phyloP scores from a whole-genome alignment of 2,888 invertebrate species.

The Brachyptera risi region DNA sequence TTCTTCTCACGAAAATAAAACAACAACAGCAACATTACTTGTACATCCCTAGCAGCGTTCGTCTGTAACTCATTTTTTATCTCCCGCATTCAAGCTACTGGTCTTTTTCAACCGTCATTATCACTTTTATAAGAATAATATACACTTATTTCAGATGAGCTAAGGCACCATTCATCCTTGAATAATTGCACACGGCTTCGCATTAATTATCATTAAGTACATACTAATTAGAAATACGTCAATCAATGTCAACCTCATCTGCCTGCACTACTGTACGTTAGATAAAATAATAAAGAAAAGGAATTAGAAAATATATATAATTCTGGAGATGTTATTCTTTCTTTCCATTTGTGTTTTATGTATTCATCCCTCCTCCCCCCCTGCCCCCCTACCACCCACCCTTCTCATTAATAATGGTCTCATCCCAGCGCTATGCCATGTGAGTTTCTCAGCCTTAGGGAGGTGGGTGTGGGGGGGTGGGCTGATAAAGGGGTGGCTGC shows the following conservation, averaged over 20 bases:
- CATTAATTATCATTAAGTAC: conserved; percentile 23
- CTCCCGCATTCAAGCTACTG: background rate
- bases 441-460: conserved; percentile 15
- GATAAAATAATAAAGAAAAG: conserved; percentile 18
- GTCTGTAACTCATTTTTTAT: conserved; percentile 2
- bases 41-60: conserved; percentile 2
- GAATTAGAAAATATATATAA: conserved; percentile 4
- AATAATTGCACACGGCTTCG: conserved; percentile 7
- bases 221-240: conserved; percentile 22
- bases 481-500: conserved; percentile 12
- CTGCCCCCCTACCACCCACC: conserved; percentile 4
- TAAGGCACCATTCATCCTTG: conserved; percentile 17
- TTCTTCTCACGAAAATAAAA: too few relatives aligned
- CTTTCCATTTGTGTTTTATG: conserved; percentile 15
- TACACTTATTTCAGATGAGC: conserved; percentile 7
- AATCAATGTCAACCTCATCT: conserved; percentile 21
- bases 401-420: conserved; percentile 20
- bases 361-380: conserved; percentile 13
- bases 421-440: conserved; percentile 14
- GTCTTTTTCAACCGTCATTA: conserved; percentile 18
- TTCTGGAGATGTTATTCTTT: conserved; percentile 20
- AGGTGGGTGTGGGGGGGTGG: conserved; percentile 11
- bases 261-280: too few relatives aligned
- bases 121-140: conserved; percentile 3
- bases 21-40: too few relatives aligned